phyloP scores from a whole-genome alignment of 1,140 invertebrate species.

The Olivierus martensii region DNA sequence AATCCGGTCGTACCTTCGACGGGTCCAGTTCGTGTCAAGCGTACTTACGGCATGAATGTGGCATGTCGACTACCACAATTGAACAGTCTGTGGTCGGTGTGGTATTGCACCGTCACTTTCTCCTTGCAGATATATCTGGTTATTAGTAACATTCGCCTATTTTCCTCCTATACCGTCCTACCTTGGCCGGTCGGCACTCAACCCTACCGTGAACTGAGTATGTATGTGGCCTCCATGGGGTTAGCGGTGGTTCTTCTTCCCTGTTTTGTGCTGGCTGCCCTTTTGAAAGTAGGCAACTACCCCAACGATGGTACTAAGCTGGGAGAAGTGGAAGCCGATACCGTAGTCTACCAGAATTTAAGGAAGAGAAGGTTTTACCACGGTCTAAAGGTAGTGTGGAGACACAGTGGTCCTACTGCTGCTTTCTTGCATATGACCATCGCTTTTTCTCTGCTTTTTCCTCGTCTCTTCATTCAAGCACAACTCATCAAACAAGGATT shows the following conservation, averaged over 20 bases:
- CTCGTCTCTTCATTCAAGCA: slow-evolving; percentile 63
- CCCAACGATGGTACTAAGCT: slow-evolving; percentile 70
- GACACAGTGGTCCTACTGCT: slow-evolving; percentile 61
- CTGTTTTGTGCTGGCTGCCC: slow-evolving; percentile 53
- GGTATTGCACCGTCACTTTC: slow-evolving; percentile 61
- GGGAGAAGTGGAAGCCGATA: slow-evolving; percentile 27
- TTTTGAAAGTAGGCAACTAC: slow-evolving; percentile 64
- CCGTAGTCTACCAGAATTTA: slow-evolving; percentile 15
- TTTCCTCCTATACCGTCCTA: slow-evolving; percentile 43
- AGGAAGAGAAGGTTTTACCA: slow-evolving; percentile 9
- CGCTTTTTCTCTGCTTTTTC: slow-evolving; percentile 63
- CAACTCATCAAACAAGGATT: slow-evolving; percentile 63
- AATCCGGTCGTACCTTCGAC: too few relatives aligned
- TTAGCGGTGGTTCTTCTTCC: slow-evolving; percentile 48
- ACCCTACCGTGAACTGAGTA: slow-evolving; percentile 28
- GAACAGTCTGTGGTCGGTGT: slow-evolving; percentile 70
- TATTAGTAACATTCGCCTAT: slow-evolving; percentile 40
- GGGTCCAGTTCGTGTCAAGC: too few relatives aligned
- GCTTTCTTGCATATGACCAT: slow-evolving; percentile 63
- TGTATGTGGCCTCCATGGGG: slow-evolving; percentile 18
- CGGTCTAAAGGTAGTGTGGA: slow-evolving; percentile 38
- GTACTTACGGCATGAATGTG: too few relatives aligned
- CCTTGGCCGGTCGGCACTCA: slow-evolving; percentile 48
- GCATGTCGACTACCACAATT: slow-evolving; percentile 43
- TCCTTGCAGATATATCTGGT: slow-evolving; percentile 40